A percentile compares a stretch with the other conserved stretches of the same genome.
Evolutionary conservation across 2,888 invertebrate genomes (phyloP).

Genomic region (Fragum sueziense): DNA sequence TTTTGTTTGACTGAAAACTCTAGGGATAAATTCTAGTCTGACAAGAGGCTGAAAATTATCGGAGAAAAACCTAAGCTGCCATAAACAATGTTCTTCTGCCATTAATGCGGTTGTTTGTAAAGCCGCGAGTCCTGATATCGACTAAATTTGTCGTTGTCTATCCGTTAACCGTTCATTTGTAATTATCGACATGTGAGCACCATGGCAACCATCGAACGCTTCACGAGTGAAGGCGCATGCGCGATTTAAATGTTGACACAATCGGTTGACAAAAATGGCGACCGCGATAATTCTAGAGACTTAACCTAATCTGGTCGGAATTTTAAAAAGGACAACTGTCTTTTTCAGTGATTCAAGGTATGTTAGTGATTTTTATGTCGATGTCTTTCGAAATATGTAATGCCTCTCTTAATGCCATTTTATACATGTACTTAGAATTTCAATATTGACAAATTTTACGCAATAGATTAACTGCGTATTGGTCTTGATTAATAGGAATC

Average conservation of each 20-base stretch:
- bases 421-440: too few relatives aligned
- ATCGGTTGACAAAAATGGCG: constrained; percentile 18
- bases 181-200: constrained; percentile 22
- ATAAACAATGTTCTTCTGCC: background rate
- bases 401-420: too few relatives aligned
- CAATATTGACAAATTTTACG: too few relatives aligned
- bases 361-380: background rate
- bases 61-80: background rate
- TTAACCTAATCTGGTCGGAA: background rate
- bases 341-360: background rate
- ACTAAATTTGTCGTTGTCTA: constrained; percentile 17
- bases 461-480: background rate
- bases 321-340: background rate
- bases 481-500: background rate
- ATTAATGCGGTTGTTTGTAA: constrained; percentile 9
- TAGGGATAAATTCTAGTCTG: too few relatives aligned
- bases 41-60: constrained; percentile 11
- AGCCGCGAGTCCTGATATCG: constrained; percentile 1
- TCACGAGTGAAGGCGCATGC: constrained; percentile 28
- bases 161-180: constrained; percentile 17
- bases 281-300: background rate
- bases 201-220: constrained; percentile 40
- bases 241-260: constrained; percentile 20
- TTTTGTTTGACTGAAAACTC: background rate
- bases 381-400: too few relatives aligned